Conservation (phyloP, 2,888 invertebrate genomes). For the Metopia argyrocephala region DNA sequence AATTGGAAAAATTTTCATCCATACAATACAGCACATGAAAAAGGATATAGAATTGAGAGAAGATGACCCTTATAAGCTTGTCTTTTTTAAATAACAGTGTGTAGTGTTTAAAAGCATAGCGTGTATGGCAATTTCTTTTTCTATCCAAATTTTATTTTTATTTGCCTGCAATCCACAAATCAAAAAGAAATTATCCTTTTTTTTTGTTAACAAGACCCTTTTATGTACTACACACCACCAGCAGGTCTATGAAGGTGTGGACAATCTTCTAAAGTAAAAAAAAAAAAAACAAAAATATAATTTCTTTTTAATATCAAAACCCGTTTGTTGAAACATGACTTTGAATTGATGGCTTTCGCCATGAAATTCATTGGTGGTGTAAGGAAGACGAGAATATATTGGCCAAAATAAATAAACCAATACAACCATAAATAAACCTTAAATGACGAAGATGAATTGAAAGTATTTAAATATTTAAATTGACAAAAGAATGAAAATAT, state of each 20-base stretch:
- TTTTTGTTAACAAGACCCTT: conserved; percentile 46
- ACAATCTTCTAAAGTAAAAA: conserved; percentile 36
- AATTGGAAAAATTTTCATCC: conserved; percentile 6
- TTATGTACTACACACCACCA: conserved; percentile 4
- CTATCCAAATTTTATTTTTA: conserved; percentile 13
- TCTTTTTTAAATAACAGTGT: not conserved
- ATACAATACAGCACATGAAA: conserved; percentile 25
- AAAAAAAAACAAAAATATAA: conserved; percentile 62
- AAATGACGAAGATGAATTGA: conserved; percentile 74
- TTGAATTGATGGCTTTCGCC: not conserved
- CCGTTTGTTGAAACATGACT: conserved; percentile 35
- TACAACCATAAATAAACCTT: conserved; percentile 64
- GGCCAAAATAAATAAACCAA: conserved; percentile 53
- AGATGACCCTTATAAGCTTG: conserved; percentile 52
- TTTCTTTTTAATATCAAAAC: conserved; percentile 70
- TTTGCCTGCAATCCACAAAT: conserved; percentile 64
- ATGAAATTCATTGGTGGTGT: not conserved
- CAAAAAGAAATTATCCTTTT: conserved; percentile 71
- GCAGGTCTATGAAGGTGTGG: conserved; percentile 50
- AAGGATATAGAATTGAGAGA: conserved; percentile 18
- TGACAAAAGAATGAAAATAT: conserved; percentile 52
- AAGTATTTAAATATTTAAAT: conserved; percentile 68
- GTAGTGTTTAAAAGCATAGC: not conserved
- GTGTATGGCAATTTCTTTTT: conserved; percentile 12
- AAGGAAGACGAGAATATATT: conserved; percentile 48